Conservation (phyloP, 2,113 vertebrate species). For the Macroglossus sobrinus region DNA sequence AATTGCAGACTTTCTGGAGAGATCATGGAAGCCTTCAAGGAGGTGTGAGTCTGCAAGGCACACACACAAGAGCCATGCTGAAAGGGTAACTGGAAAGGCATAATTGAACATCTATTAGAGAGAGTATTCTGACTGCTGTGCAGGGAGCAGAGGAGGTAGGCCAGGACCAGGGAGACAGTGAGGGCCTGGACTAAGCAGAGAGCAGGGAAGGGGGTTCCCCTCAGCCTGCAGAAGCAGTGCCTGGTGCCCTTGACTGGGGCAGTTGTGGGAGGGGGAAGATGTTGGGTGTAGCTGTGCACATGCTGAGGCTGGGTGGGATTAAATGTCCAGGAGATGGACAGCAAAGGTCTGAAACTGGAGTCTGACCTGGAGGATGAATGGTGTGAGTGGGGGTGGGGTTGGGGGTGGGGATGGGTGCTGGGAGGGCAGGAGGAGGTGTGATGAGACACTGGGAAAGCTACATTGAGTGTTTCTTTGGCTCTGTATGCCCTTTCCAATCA, state of each 20-base stretch:
- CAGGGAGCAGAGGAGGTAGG: not conserved
- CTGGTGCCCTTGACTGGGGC: too few relatives aligned
- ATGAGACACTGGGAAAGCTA: not conserved
- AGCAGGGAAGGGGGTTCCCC: not conserved
- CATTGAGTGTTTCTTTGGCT: not conserved
- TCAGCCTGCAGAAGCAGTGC: too few relatives aligned
- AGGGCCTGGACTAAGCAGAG: not conserved
- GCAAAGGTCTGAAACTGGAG: not conserved
- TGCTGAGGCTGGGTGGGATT: not conserved
- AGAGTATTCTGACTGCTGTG: not conserved
- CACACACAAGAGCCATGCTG: too few relatives aligned
- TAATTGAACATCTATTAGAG: not conserved
- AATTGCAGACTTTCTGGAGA: not conserved
- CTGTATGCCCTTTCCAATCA: not conserved
- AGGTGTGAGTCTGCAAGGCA: not conserved
- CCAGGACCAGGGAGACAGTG: not conserved
- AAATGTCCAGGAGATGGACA: not conserved
- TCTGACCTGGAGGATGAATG: not conserved
- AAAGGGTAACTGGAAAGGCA: not conserved
- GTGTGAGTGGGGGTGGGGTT: fast-evolving
- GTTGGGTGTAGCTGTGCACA: not conserved
- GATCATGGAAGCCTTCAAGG: not conserved
- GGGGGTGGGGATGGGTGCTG: fast-evolving
- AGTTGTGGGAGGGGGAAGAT: not conserved
- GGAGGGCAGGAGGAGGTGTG: not conserved